Evolutionary conservation across 2,888 invertebrate genomes (phyloP), one percentile per base, ranked within the genome.

Genomic region (Ptilodon capucinus): DNA sequence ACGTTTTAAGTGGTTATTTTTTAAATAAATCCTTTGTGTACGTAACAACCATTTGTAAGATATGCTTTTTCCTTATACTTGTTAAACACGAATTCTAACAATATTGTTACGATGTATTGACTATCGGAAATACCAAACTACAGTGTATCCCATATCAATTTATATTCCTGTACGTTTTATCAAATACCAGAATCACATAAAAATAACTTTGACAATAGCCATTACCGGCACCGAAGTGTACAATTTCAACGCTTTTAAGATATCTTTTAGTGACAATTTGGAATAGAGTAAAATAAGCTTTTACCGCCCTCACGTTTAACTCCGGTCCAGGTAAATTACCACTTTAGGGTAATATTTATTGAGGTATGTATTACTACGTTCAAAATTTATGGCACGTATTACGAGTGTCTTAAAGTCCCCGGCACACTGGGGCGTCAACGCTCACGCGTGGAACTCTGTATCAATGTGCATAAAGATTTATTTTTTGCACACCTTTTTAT

Each of bases 341-440:
- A 79, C 77, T 80, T 82, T 70, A 67, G 58, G 63, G 61, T 71
- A 68, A 75, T 78, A 76, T 79, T 79, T 81, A 81, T 81, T 65
- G 76, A 64, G 68, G 75, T 76, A 57, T 77, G 62, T 68, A 79
- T 81, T 79, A 81, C 77, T 60, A 66, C 70, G 69, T 72, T 78
- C 65, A 69, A 83, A 79, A 79, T 82, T 79, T 84, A 84, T 76
- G 71, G 56, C 60, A 61, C 48, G 46, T 67, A 66, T 77, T 73
- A 79, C 64, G 56, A n/a, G 59, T 62, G 73, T 74, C 73, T 75
- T 83, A 79, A 75, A 63, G 51, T 48, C 71, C 73, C 76, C 68
- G 68, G 62, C 55, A 9, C n/a, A n/a, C n/a, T n/a, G n/a, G n/a
- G n/a, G 11, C 36, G 30, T 43, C 14, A 34, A 42, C n/a, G n/a